phyloP scores from a whole-genome alignment of 1,140 invertebrate species.

The Danaus plexippus region DNA sequence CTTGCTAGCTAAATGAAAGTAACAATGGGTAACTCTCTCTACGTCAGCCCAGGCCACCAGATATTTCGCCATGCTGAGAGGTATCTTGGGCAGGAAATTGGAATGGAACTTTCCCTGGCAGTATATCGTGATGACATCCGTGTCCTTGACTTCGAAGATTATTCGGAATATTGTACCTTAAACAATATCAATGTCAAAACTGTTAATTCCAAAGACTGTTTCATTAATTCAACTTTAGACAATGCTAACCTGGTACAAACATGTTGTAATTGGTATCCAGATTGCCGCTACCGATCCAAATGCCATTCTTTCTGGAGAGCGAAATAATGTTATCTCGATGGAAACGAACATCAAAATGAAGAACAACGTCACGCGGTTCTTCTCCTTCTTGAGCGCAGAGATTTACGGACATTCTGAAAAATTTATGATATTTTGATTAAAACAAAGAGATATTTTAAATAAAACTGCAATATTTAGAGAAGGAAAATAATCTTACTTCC shows the following conservation, averaged over 20 bases:
- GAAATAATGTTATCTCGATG: constrained; percentile 63
- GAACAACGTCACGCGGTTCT: constrained; percentile 57
- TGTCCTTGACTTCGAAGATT: constrained; percentile 61
- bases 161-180: constrained; percentile 59
- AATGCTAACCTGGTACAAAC: constrained; percentile 53
- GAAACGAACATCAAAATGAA: constrained; percentile 62
- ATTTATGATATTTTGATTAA: background rate
- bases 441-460: too few relatives aligned
- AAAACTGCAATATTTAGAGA: too few relatives aligned
- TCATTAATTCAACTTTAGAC: background rate
- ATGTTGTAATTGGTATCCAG: constrained; percentile 65
- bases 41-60: constrained; percentile 61
- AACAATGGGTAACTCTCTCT: constrained; percentile 52
- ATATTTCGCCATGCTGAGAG: constrained; percentile 48
- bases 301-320: constrained; percentile 53
- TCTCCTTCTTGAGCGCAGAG: constrained; percentile 61
- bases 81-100: constrained; percentile 60
- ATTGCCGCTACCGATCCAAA: constrained; percentile 63
- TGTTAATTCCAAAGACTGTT: too few relatives aligned
- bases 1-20: constrained; percentile 42
- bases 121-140: constrained; percentile 62
- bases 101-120: constrained; percentile 64
- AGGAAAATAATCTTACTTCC: constrained; percentile 41
- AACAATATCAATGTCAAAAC: background rate
- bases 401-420: constrained; percentile 57